Percentiles rank a stretch among this genome's conserved stretches.
These are phyloP conservation scores for Sarcophaga carnaria DNA, from an alignment of 2,888 invertebrate species.

Conservation along the genomic window DNA sequence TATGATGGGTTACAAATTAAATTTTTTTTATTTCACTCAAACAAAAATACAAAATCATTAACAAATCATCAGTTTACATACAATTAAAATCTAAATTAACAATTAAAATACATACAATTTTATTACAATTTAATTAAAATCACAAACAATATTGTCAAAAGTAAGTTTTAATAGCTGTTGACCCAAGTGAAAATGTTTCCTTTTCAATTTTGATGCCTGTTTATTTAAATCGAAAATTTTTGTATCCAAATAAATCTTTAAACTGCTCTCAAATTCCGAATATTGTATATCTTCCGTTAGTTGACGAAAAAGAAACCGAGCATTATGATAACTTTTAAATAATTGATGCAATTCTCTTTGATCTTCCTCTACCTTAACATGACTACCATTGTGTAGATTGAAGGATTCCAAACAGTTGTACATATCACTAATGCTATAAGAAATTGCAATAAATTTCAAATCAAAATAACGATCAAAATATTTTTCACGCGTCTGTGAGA, in stretches of 20 bases:
- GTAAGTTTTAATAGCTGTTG: conserved; percentile 31
- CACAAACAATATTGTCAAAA: conserved; percentile 12
- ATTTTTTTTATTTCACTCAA: neutral
- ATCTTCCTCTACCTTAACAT: conserved; percentile 1
- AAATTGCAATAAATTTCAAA: conserved; percentile 27
- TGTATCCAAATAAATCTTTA: conserved; percentile 44
- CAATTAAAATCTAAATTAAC: neutral
- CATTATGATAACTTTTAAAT: conserved; percentile 34
- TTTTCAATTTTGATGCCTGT: conserved; percentile 16
- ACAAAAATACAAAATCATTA: too few species aligned
- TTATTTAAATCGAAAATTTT: conserved; percentile 44
- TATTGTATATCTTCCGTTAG: conserved; percentile 12
- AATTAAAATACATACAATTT: neutral
- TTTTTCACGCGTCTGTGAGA: conserved; percentile 26
- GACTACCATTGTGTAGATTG: neutral
- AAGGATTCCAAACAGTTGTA: conserved; percentile 34
- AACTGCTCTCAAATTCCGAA: conserved; percentile 17
- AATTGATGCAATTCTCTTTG: conserved; percentile 22
- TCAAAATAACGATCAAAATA: conserved; percentile 47
- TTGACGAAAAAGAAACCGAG: conserved; percentile 11
- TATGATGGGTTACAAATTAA: neutral
- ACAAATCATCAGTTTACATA: too few species aligned
- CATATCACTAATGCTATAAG: conserved; percentile 1
- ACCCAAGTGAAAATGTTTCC: conserved; percentile 36
- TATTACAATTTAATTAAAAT: neutral